A percentile compares a stretch with the other conserved stretches of the same genome.
Conservation (phyloP, 2,113 vertebrate genomes). For the Chlorodrepanis virens region DNA sequence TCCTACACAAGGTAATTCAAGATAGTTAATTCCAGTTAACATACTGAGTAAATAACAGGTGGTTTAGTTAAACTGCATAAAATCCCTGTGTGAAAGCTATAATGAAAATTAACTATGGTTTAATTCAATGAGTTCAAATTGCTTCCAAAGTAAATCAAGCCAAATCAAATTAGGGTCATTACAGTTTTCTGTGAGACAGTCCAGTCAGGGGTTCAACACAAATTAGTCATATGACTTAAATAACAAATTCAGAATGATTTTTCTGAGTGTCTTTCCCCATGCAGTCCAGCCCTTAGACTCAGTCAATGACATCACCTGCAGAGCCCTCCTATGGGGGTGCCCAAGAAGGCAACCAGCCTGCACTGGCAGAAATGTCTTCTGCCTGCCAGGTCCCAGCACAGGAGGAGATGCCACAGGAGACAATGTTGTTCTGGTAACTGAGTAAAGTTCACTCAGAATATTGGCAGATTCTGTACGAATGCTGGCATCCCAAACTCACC, state of each 20-base stretch:
- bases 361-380: not conserved
- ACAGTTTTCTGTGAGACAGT: not conserved
- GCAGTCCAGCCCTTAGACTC: not conserved
- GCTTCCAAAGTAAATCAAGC: constrained; percentile 19
- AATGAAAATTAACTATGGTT: constrained; percentile 23
- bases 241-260: not conserved
- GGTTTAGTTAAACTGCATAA: constrained; percentile 2
- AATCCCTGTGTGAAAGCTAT: not conserved
- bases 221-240: not conserved
- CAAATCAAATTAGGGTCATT: constrained; percentile 18
- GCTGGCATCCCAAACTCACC: not conserved
- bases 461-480: not conserved
- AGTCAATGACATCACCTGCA: not conserved
- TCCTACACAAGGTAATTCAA: not conserved
- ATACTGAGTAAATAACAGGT: not conserved
- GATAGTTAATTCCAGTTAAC: not conserved
- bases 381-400: not conserved
- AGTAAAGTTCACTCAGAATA: not conserved
- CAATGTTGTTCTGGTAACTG: not conserved
- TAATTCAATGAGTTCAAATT: constrained; percentile 11
- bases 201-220: not conserved
- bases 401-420: not conserved
- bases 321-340: not conserved
- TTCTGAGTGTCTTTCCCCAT: not conserved
- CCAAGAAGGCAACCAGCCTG: not conserved